A percentile compares a stretch with the other conserved stretches of the same genome.
These are phyloP conservation scores for Cynocephalus volans DNA, from an alignment of 2,113 vertebrate species.

Conservation along the genomic window DNA sequence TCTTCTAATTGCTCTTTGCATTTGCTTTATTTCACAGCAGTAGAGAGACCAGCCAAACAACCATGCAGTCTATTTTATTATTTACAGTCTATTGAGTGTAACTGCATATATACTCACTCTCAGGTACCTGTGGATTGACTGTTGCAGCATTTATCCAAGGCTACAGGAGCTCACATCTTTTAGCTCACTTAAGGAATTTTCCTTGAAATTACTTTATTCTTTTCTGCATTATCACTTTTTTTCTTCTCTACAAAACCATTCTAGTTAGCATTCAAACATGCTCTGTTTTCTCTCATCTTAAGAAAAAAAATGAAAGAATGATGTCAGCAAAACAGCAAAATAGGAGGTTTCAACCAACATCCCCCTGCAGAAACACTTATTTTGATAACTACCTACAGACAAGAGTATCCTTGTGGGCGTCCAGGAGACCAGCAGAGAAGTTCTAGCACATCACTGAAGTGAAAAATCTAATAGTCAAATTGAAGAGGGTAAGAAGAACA, in stretches of 20 bases:
- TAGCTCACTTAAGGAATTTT: not conserved
- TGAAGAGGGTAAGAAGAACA: not conserved
- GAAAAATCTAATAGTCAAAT: not conserved
- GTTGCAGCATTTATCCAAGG: not conserved
- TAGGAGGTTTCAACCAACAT: not conserved
- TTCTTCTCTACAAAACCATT: not conserved
- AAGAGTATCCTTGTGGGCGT: not conserved
- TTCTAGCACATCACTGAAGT: not conserved
- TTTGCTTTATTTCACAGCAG: not conserved
- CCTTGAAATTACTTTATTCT: not conserved
- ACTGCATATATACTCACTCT: not conserved
- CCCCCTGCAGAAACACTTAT: not conserved
- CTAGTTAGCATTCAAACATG: not conserved
- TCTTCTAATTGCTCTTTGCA: not conserved
- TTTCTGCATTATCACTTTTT: not conserved
- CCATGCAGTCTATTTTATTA: not conserved
- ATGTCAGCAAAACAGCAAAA: not conserved
- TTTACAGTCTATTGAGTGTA: no score
- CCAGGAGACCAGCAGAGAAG: not conserved
- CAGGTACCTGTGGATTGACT: no score
- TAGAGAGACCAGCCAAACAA: no score
- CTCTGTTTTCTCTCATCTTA: not conserved
- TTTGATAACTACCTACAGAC: not conserved
- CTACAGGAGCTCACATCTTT: not conserved
- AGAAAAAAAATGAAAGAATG: not conserved